These are phyloP conservation scores for Corythoichthys intestinalis DNA, from an alignment of 2,113 vertebrate species.

Conservation along the genomic window DNA sequence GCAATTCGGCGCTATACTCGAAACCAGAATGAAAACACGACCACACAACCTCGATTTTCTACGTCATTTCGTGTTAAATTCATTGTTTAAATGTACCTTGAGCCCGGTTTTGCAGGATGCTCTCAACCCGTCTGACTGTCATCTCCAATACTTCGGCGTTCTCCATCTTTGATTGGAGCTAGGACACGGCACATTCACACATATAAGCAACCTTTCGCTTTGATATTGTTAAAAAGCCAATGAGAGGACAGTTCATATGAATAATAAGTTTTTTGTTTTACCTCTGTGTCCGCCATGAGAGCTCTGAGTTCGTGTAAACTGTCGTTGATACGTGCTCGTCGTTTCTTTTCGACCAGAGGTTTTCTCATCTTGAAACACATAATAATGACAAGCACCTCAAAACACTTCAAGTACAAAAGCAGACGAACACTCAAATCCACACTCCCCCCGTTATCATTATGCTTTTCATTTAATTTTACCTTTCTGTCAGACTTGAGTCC, in stretches of 20 bases:
- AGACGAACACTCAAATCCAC: neutral
- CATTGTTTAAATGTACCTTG: conserved; percentile 68
- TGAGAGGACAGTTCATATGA: neutral
- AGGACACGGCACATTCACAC: conserved; percentile 7
- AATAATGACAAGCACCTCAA: neutral
- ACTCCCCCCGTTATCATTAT: neutral
- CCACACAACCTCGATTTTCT: neutral
- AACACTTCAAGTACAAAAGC: neutral
- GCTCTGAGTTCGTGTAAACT: conserved; percentile 84
- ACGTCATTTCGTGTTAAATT: neutral
- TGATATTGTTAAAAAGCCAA: neutral
- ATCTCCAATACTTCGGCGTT: conserved; percentile 90
- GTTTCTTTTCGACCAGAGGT: conserved; percentile 87
- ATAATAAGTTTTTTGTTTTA: conserved; percentile 54
- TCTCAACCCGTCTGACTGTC: conserved; percentile 85
- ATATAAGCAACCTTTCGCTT: neutral
- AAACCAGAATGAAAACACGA: neutral
- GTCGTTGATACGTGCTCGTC: conserved; percentile 88
- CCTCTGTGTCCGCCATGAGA: conserved; percentile 80
- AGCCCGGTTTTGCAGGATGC: conserved; percentile 72
- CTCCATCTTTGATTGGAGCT: conserved; percentile 88
- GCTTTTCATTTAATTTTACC: conserved; percentile 55
- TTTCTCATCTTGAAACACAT: conserved; percentile 76
- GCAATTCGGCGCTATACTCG: no score
- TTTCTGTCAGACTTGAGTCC: conserved; percentile 72